Conservation (phyloP, 1,140 invertebrate species). For the Psix sp. region DNA sequence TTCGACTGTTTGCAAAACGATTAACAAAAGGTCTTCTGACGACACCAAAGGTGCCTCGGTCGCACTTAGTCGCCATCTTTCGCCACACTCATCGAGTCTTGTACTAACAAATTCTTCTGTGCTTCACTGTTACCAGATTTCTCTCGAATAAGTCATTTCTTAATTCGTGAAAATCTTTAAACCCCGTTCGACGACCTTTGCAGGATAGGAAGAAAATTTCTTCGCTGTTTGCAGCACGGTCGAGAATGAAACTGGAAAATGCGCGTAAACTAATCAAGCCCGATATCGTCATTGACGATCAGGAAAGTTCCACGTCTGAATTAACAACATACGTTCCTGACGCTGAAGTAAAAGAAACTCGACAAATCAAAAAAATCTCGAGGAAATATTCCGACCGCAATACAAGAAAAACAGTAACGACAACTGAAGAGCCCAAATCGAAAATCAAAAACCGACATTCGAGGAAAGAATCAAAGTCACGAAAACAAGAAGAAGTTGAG, state of each 20-base stretch:
- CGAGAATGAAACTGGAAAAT: conserved; percentile 71
- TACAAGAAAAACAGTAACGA: not conserved
- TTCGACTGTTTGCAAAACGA: too few relatives aligned
- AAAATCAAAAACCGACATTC: conserved; percentile 24
- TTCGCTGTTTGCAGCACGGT: conserved; percentile 65
- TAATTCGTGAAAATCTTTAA: conserved; percentile 22
- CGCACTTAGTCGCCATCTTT: conserved; percentile 29
- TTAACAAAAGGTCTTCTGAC: conserved; percentile 16
- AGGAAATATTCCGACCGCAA: conserved; percentile 11
- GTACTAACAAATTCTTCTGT: conserved; percentile 60
- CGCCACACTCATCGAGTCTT: conserved; percentile 21
- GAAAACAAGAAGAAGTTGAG: conserved; percentile 21
- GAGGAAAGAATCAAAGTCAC: conserved; percentile 18
- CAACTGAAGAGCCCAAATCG: conserved; percentile 14
- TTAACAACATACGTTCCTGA: conserved; percentile 24
- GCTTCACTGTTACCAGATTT: conserved; percentile 51
- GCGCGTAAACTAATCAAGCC: conserved; percentile 70
- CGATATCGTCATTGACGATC: conserved; percentile 66
- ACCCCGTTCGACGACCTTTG: conserved; percentile 65
- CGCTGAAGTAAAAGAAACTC: conserved; percentile 56
- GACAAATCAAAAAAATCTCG: conserved; percentile 56
- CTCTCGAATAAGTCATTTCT: not conserved
- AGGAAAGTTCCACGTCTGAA: conserved; percentile 50
- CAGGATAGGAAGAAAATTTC: conserved; percentile 69
- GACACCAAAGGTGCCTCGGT: conserved; percentile 39